Evolutionary conservation across 2,888 invertebrate genomes (phyloP).

Genomic region (Phengaris alcon): DNA sequence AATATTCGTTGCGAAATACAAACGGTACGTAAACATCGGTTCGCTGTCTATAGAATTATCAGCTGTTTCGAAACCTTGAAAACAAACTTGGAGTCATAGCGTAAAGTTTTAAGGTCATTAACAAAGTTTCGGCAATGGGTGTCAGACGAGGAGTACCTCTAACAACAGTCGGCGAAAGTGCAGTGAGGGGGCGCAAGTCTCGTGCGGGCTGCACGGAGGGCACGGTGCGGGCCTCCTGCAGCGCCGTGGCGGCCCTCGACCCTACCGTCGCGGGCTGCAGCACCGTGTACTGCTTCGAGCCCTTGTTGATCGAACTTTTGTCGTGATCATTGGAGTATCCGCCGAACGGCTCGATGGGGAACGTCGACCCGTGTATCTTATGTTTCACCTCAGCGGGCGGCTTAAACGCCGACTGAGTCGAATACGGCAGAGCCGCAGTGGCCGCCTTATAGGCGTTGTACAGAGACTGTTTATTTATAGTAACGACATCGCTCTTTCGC

Average conservation of each 20-base stretch:
- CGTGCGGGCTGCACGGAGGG: conserved; percentile 75
- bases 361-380: conserved; percentile 59
- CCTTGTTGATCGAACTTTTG: conserved; percentile 62
- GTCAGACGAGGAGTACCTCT: conserved; percentile 81
- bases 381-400: conserved; percentile 85
- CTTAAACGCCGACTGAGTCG: conserved; percentile 88
- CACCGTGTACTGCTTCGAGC: conserved; percentile 91
- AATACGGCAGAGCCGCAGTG: conserved; percentile 81
- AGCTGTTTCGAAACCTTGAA: conserved; percentile 52
- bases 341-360: conserved; percentile 85
- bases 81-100: conserved; percentile 71
- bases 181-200: conserved; percentile 65
- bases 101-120: conserved; percentile 69
- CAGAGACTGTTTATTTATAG: conserved; percentile 74
- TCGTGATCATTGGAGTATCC: conserved; percentile 82
- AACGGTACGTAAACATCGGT: not conserved
- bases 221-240: conserved; percentile 85
- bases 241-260: conserved; percentile 88
- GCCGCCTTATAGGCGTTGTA: conserved; percentile 78
- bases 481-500: conserved; percentile 72
- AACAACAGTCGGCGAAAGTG: conserved; percentile 87
- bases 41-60: conserved; percentile 31
- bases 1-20: not conserved
- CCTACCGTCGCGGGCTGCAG: conserved; percentile 90
- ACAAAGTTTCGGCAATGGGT: conserved; percentile 67